Percentiles rank a stretch among this genome's conserved stretches.
These are phyloP conservation scores for Noctua janthina DNA, from an alignment of 2,888 invertebrate species.

Conservation along the genomic window DNA sequence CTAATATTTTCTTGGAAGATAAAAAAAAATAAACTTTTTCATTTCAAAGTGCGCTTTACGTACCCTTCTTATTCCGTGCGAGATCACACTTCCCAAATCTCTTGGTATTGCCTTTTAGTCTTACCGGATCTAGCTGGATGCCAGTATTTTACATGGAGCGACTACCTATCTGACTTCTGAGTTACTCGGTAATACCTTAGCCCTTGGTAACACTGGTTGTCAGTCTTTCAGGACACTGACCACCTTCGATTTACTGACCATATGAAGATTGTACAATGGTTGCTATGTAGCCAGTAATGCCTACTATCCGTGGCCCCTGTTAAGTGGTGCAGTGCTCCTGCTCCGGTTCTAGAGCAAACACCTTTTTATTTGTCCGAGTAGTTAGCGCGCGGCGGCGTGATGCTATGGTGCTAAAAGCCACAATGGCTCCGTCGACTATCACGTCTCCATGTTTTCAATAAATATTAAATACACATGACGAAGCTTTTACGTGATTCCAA, in stretches of 20 bases:
- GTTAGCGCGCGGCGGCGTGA: slow-evolving; percentile 66
- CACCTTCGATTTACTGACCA: neutral
- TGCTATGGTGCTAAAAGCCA: slow-evolving; percentile 72
- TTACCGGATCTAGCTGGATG: neutral
- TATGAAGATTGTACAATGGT: slow-evolving; percentile 14
- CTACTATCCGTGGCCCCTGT: slow-evolving; percentile 12
- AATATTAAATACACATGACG: slow-evolving; percentile 50
- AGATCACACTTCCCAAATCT: neutral
- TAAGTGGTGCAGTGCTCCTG: slow-evolving; percentile 66
- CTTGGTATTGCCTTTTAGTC: neutral
- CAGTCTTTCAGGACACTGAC: neutral
- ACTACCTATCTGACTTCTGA: neutral
- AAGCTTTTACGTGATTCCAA: slow-evolving; percentile 6
- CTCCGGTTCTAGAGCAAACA: slow-evolving; percentile 67
- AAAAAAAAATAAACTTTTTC: neutral
- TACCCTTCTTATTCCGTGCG: neutral
- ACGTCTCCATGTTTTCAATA: slow-evolving; percentile 40
- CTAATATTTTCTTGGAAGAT: neutral
- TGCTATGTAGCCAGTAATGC: slow-evolving; percentile 37
- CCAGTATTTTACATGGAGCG: neutral
- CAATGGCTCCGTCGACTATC: slow-evolving; percentile 50
- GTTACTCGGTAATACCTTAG: neutral
- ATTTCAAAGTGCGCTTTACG: neutral
- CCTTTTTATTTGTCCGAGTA: slow-evolving; percentile 63
- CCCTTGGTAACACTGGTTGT: neutral